Conservation (phyloP, 2,888 invertebrate genomes). For the Cantharis lateralis region DNA sequence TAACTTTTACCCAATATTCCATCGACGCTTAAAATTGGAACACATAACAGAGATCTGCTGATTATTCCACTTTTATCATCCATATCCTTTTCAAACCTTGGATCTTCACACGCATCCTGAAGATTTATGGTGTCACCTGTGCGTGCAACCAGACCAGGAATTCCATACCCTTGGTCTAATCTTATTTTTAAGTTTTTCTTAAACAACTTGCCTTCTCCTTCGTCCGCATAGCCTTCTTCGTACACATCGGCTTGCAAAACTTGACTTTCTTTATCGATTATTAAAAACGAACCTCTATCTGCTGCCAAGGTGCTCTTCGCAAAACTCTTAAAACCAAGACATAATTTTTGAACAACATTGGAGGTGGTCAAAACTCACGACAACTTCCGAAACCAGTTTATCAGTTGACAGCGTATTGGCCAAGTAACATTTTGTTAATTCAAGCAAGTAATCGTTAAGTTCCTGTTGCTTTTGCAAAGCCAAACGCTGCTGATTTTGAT, state of each 20-base stretch:
- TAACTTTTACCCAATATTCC: slow-evolving; percentile 57
- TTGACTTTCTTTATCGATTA: slow-evolving; percentile 59
- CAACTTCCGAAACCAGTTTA: not conserved
- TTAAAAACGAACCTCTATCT: slow-evolving; percentile 63
- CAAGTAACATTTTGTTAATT: slow-evolving; percentile 58
- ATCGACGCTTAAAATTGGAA: slow-evolving; percentile 60
- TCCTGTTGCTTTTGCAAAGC: slow-evolving; percentile 52
- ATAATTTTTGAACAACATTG: not conserved
- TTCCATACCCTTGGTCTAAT: slow-evolving; percentile 58
- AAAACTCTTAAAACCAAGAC: slow-evolving; percentile 56
- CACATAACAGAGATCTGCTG: slow-evolving; percentile 61
- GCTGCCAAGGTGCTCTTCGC: slow-evolving; percentile 63
- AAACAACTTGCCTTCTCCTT: slow-evolving; percentile 53
- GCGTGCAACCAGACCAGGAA: slow-evolving; percentile 60
- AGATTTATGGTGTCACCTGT: slow-evolving; percentile 60
- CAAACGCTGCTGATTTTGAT: slow-evolving; percentile 51
- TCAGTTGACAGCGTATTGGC: slow-evolving; percentile 39
- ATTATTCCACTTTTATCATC: slow-evolving; percentile 63
- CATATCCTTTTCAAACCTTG: slow-evolving; percentile 59
- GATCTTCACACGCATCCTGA: slow-evolving; percentile 61
- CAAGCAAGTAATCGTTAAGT: slow-evolving; percentile 51
- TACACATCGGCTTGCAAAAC: slow-evolving; percentile 62
- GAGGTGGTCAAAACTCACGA: not conserved
- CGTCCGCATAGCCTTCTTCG: slow-evolving; percentile 61
- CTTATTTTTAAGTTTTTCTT: slow-evolving; percentile 61